Evolutionary conservation across 2,888 invertebrate species (phyloP), one percentile per base, ranked within the genome.

Genomic region (Pammene fasciana): DNA sequence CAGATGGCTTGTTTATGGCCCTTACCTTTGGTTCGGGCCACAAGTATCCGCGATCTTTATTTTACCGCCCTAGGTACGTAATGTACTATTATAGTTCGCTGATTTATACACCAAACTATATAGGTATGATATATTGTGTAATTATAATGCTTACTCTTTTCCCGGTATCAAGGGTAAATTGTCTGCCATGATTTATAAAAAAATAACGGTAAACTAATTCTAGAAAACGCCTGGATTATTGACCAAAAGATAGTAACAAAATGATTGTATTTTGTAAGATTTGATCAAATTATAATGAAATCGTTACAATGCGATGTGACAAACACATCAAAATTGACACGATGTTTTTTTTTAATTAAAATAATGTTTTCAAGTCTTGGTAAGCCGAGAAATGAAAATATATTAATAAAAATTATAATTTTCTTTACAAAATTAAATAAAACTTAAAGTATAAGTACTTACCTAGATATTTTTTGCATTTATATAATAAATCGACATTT

Each of bases 161-260:
- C 38, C 59, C 0, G 70, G 70, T 48, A 70, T 70, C 41, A 70
- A 9, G 7, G 70, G 70, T 60, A 70, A 55, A 10, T 65, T 70
- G 14, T 70, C 65, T 13, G 46, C 54, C 70, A 70, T 70, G 16
- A 48, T 68, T 5, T 0, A 65, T 10, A 36, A 26, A 38, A 45
- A 18, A n/a, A 59, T n/a, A 34, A n/a, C 43, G 11, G n/a, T 45
- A 61, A 14, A 46, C 18, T 45, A 13, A 8, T 10, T 43, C 18
- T 36, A 26, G 1, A 41, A 43, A n/a, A 43, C 14, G 10, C 11
- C 48, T 41, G 5, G 11, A 9, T 16, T 50, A 16, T 50, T 26
- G 11, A 26, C 1, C 5, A 57, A 57, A 57, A 18, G n/a, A 57
- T 43, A 43, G 1, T 56, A 16, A n/a, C n/a, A 18, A 57, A 26